Conservation (phyloP, 2,888 invertebrate species). For the Cheilosia vulpina region DNA sequence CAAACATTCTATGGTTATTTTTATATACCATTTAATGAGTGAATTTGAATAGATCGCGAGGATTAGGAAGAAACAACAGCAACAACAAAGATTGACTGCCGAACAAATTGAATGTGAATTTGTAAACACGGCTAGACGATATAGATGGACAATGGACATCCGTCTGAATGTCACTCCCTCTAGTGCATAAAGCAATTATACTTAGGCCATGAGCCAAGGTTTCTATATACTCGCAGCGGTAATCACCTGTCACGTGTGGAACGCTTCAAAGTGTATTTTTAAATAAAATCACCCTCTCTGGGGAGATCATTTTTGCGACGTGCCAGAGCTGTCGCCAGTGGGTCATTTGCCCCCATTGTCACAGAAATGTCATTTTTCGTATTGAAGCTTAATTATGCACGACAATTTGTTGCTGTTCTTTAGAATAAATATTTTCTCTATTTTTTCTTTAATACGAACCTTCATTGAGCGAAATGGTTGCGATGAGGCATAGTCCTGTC, state of each 20-base stretch:
- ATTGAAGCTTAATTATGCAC: conserved; percentile 8
- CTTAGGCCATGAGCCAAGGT: conserved; percentile 52
- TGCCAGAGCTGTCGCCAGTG: background rate
- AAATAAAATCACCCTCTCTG: conserved; percentile 14
- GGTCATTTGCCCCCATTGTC: conserved; percentile 41
- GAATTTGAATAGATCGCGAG: conserved; percentile 30
- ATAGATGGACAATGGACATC: conserved; percentile 34
- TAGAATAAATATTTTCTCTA: conserved; percentile 13
- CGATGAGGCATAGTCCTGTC: conserved; percentile 69
- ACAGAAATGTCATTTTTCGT: background rate
- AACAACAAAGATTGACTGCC: conserved; percentile 51
- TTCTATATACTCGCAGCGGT: conserved; percentile 1
- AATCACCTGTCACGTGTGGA: conserved; percentile 69
- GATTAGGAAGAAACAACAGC: conserved; percentile 45
- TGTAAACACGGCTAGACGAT: conserved; percentile 25
- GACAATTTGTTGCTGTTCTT: conserved; percentile 32
- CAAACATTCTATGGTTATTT: conserved; percentile 51
- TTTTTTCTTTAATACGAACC: conserved; percentile 54
- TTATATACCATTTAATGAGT: conserved; percentile 42
- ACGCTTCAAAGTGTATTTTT: background rate
- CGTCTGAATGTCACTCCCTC: conserved; percentile 32
- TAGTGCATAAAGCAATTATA: conserved; percentile 43
- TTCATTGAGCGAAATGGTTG: conserved; percentile 59
- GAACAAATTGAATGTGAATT: conserved; percentile 35
- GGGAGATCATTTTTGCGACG: conserved; percentile 17